phyloP scores from a whole-genome alignment of 53 echinoderm and acorn worm genomes.

The Glandiceps talaboti region DNA sequence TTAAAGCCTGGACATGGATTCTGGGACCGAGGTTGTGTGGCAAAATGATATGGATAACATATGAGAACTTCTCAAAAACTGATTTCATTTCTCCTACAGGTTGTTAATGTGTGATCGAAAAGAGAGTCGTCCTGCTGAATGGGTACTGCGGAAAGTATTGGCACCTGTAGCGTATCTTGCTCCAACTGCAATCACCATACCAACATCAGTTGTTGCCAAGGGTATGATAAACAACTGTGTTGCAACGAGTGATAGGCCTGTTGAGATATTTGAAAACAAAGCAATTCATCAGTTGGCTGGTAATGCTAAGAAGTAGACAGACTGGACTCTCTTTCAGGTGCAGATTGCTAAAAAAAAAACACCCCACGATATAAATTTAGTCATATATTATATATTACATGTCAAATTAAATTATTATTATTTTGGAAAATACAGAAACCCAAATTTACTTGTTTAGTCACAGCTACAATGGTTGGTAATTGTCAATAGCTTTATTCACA shows the following conservation, averaged over 20 bases:
- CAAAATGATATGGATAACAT: background rate
- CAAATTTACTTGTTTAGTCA: too few relatives aligned
- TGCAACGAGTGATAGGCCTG: constrained; percentile 17
- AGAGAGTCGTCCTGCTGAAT: constrained; percentile 43
- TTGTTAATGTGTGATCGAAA: constrained; percentile 50
- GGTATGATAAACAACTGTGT: constrained; percentile 54
- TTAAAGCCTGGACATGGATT: background rate
- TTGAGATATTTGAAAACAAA: constrained; percentile 29
- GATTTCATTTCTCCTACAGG: constrained; percentile 16
- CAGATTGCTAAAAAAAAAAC: too few relatives aligned
- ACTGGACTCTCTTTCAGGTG: too few relatives aligned
- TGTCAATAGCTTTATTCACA: too few relatives aligned
- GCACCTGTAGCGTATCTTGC: constrained; percentile 48
- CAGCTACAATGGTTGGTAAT: too few relatives aligned
- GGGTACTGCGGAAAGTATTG: constrained; percentile 16
- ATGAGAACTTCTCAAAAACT: too few relatives aligned
- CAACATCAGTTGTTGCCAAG: constrained; percentile 59
- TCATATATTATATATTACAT: too few relatives aligned
- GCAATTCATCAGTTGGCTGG: too few relatives aligned
- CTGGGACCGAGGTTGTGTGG: background rate
- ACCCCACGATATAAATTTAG: too few relatives aligned
- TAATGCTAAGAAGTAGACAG: too few relatives aligned
- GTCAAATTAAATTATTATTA: too few relatives aligned
- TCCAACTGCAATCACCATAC: constrained; percentile 44
- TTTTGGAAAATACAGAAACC: too few relatives aligned